These are phyloP conservation scores for Sarcophaga bullata DNA, from an alignment of 1,140 invertebrate species.

Conservation along the genomic window DNA sequence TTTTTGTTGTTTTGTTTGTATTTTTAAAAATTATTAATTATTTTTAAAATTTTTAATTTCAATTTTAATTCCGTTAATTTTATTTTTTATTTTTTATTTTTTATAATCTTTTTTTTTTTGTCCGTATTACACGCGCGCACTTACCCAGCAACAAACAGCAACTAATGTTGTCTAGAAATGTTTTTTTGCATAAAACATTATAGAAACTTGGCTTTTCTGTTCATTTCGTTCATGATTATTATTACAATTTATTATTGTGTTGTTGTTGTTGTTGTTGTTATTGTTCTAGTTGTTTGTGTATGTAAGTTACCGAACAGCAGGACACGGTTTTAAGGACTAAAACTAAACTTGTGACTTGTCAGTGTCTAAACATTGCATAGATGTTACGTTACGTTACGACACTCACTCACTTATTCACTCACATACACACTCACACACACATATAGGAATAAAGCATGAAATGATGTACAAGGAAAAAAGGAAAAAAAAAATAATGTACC, in stretches of 20 bases:
- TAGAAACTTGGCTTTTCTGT: background rate
- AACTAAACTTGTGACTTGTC: conserved; percentile 39
- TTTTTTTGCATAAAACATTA: conserved; percentile 58
- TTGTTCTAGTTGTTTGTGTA: conserved; percentile 52
- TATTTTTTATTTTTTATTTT: conserved; percentile 17
- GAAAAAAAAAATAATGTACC: too few relatives aligned
- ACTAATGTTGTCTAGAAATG: conserved; percentile 65
- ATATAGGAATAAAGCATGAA: too few relatives aligned
- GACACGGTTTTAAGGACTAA: conserved; percentile 47
- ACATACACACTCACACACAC: background rate
- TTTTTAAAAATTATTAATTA: conserved; percentile 31
- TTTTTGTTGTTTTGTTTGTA: background rate
- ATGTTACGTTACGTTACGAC: background rate
- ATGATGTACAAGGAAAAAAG: too few relatives aligned
- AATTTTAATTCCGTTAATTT: conserved; percentile 11
- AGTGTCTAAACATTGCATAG: conserved; percentile 25
- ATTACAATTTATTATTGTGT: too few relatives aligned
- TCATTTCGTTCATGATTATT: too few relatives aligned
- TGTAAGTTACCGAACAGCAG: conserved; percentile 54
- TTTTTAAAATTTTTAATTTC: conserved; percentile 26
- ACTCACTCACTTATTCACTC: conserved; percentile 5
- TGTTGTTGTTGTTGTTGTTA: background rate
- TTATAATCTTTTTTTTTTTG: conserved; percentile 43
- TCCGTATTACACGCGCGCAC: conserved; percentile 63
- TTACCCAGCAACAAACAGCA: conserved; percentile 65